Conservation (phyloP, 2,797 vertebrate species). For the Eleutherodactylus coqui region DNA sequence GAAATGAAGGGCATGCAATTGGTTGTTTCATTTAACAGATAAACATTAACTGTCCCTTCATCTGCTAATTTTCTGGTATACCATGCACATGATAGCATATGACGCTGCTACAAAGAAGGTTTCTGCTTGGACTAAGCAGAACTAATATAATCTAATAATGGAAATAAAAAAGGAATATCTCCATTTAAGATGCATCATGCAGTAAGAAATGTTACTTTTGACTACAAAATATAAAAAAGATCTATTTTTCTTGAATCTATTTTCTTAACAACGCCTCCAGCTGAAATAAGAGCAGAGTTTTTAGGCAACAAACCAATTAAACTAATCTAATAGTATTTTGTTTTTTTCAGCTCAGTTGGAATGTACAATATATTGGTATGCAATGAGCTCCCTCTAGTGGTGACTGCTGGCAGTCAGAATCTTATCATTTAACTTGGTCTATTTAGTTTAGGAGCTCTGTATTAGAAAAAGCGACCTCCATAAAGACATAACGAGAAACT, state of each 20-base stretch:
- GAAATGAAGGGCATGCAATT: not conserved
- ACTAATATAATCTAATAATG: not conserved
- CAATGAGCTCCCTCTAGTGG: not conserved
- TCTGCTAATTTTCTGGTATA: not conserved
- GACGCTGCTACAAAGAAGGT: slow-evolving; percentile 1
- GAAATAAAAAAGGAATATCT: slow-evolving; percentile 1
- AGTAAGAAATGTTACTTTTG: not conserved
- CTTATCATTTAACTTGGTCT: not conserved
- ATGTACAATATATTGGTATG: no score
- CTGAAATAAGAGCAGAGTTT: not conserved
- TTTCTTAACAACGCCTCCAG: not conserved
- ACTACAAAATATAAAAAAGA: not conserved
- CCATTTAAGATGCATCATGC: not conserved
- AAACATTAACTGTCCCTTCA: not conserved
- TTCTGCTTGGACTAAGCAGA: not conserved
- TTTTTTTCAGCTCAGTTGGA: not conserved
- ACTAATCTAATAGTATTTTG: not conserved
- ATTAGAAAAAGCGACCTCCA: no score
- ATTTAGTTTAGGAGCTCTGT: no score
- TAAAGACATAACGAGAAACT: no score
- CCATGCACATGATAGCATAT: not conserved
- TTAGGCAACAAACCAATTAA: not conserved
- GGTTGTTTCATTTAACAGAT: not conserved
- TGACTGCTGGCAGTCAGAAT: not conserved
- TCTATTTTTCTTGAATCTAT: not conserved